Percentiles rank a stretch among this genome's conserved stretches.
phyloP scores from a whole-genome alignment of 2,113 vertebrate genomes.

The Crotalus horridus region DNA sequence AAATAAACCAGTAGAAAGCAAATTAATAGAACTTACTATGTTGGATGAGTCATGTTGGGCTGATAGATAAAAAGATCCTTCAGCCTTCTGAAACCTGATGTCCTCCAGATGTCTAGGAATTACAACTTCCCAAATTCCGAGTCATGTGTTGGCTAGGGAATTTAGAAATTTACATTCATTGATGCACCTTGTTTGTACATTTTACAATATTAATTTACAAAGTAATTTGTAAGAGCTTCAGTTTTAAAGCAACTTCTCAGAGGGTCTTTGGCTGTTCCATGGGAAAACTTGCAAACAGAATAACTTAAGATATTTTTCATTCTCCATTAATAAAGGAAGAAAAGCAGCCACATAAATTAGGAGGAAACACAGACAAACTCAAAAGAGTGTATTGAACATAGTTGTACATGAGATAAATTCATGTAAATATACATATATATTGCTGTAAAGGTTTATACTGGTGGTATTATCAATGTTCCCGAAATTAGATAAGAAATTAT shows the following conservation, averaged over 20 bases:
- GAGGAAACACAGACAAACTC: background rate
- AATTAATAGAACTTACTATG: background rate
- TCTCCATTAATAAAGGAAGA: background rate
- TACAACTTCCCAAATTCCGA: background rate
- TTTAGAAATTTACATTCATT: background rate
- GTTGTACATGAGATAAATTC: background rate
- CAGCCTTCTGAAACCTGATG: background rate
- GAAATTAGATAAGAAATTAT: background rate
- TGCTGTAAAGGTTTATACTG: background rate
- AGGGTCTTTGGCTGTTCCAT: background rate
- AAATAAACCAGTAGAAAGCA: background rate
- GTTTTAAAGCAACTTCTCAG: background rate
- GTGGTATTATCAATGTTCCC: background rate
- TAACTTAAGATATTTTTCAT: conserved; percentile 14
- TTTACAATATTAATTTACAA: background rate
- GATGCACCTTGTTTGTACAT: background rate
- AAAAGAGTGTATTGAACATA: background rate
- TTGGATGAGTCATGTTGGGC: background rate
- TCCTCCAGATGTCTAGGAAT: background rate
- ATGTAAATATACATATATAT: background rate
- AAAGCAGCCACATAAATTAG: background rate
- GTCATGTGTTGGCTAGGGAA: background rate
- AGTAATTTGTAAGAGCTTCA: background rate
- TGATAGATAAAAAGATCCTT: background rate
- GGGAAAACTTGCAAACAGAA: background rate